Percentiles rank a stretch among this genome's conserved stretches.
These are phyloP conservation scores for Lutjanus argentimaculatus DNA, from an alignment of 2,797 vertebrate genomes.

Conservation along the genomic window DNA sequence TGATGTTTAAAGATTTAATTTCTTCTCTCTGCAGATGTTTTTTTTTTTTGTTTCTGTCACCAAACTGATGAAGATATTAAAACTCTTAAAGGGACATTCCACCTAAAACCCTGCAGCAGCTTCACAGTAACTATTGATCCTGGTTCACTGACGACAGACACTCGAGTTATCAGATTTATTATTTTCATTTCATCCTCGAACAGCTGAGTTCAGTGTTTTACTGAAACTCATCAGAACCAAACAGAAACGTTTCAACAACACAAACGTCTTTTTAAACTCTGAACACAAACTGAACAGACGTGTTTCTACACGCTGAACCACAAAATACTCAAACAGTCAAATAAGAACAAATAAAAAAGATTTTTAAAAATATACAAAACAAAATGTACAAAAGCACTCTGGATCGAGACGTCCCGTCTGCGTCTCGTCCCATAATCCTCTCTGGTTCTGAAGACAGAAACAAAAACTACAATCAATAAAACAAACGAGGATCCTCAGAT, in stretches of 20 bases:
- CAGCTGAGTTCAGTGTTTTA: background rate
- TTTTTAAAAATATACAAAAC: background rate
- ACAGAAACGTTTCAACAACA: background rate
- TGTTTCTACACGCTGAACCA: no score
- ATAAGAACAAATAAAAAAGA: background rate
- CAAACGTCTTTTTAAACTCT: background rate
- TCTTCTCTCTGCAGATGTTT: no score
- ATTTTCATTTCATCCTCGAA: background rate
- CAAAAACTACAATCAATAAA: background rate
- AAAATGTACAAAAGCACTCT: background rate
- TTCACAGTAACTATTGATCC: no score
- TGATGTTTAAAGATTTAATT: no score
- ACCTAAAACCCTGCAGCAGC: no score
- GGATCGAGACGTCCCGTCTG: background rate
- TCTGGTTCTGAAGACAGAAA: slow-evolving; percentile 23
- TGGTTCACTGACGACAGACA: no score
- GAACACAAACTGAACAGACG: no score
- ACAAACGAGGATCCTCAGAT: background rate
- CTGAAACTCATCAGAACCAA: background rate
- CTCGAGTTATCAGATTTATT: no score
- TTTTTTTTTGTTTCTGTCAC: no score
- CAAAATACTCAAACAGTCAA: background rate
- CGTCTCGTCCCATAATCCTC: background rate
- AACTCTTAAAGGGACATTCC: no score
- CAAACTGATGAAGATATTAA: no score